These are phyloP conservation scores for Atherinomorus stipes DNA, from an alignment of 2,113 vertebrate genomes.

Conservation along the genomic window DNA sequence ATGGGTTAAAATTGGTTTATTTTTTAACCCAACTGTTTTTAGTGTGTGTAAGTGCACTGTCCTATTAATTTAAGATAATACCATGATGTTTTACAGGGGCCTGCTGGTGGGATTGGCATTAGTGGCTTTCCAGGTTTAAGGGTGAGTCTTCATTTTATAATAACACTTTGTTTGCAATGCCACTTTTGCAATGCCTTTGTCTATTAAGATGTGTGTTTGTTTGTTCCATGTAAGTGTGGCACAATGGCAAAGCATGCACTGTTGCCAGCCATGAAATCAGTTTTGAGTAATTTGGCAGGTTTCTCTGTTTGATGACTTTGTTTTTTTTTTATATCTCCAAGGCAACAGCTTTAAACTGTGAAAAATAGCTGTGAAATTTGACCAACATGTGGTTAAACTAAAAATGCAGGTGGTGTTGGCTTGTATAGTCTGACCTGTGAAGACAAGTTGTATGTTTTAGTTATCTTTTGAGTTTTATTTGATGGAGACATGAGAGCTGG, in stretches of 20 bases:
- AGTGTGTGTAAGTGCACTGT: too few relatives aligned
- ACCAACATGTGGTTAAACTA: neutral
- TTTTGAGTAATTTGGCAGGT: neutral
- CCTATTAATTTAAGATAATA: slow-evolving; percentile 56
- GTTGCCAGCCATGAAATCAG: too few relatives aligned
- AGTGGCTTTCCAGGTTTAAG: slow-evolving; percentile 93
- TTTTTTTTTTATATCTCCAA: neutral
- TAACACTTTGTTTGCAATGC: slow-evolving; percentile 3
- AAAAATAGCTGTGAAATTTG: neutral
- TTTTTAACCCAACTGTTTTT: too few relatives aligned
- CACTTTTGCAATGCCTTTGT: neutral
- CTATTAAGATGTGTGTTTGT: neutral
- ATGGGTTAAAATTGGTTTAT: too few relatives aligned
- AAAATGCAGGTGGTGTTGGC: neutral
- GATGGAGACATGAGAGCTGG: too few relatives aligned
- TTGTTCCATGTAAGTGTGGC: neutral
- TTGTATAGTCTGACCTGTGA: too few relatives aligned
- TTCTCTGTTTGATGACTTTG: too few relatives aligned
- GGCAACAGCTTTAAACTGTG: neutral
- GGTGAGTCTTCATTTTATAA: slow-evolving; percentile 84
- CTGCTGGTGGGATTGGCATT: slow-evolving; percentile 89
- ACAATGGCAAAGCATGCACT: too few relatives aligned
- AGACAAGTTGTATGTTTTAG: too few relatives aligned
- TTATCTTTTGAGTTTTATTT: too few relatives aligned
- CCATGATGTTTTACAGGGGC: slow-evolving; percentile 85